Percentiles rank a stretch among this genome's conserved stretches.
Conservation (phyloP, 2,888 invertebrate species). For the Pterostichus madidus region DNA sequence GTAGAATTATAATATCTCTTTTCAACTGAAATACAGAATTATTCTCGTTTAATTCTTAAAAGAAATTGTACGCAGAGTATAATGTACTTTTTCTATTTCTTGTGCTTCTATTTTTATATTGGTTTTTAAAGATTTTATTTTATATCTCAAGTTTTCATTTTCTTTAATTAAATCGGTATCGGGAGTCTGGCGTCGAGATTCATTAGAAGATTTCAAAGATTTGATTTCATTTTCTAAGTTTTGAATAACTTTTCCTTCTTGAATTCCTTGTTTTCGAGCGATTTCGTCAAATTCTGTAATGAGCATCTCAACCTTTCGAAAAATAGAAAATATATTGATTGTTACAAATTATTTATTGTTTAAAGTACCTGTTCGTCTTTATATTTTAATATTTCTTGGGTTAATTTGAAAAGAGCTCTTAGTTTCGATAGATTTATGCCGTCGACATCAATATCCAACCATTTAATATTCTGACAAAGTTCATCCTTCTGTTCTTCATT, state of each 20-base stretch:
- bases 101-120: slow-evolving; percentile 74
- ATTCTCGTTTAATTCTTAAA: neutral
- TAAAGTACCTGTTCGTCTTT: slow-evolving; percentile 83
- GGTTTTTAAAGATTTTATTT: slow-evolving; percentile 76
- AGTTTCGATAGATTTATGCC: slow-evolving; percentile 80
- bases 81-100: slow-evolving; percentile 76
- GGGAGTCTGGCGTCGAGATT: slow-evolving; percentile 51
- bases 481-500: slow-evolving; percentile 83
- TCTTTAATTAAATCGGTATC: slow-evolving; percentile 75
- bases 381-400: slow-evolving; percentile 84
- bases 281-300: slow-evolving; percentile 79
- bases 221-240: slow-evolving; percentile 74
- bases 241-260: slow-evolving; percentile 74
- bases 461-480: slow-evolving; percentile 81
- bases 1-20: slow-evolving; percentile 52
- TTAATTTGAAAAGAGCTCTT: slow-evolving; percentile 80
- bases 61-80: no score
- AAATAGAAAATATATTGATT: slow-evolving; percentile 63
- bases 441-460: slow-evolving; percentile 82
- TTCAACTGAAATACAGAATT: slow-evolving; percentile 55
- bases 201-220: slow-evolving; percentile 71
- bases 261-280: slow-evolving; percentile 77
- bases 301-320: slow-evolving; percentile 77
- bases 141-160: slow-evolving; percentile 75
- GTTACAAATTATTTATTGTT: slow-evolving; percentile 25